Percentiles rank a stretch among this genome's conserved stretches.
These are phyloP conservation scores for Copsychus sechellarum DNA, from an alignment of 2,113 vertebrate genomes.

Conservation along the genomic window DNA sequence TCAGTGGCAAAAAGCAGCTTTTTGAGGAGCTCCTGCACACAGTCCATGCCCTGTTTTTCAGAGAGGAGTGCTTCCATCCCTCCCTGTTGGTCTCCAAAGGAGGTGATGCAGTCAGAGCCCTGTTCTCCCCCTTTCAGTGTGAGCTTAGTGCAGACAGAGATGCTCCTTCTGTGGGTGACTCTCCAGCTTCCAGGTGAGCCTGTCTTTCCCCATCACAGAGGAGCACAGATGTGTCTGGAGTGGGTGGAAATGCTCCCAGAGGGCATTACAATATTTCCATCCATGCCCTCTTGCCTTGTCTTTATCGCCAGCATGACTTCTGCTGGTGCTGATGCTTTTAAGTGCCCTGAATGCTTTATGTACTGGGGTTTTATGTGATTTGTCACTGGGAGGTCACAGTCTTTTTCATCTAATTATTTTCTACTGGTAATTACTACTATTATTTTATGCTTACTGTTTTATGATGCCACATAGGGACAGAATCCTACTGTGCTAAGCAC, in stretches of 20 bases:
- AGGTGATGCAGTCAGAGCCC: background rate
- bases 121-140: background rate
- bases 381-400: constrained; percentile 40
- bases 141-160: background rate
- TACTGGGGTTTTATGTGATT: background rate
- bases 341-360: background rate
- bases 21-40: background rate
- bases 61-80: background rate
- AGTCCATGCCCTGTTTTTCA: background rate
- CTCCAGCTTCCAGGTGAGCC: background rate
- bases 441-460: constrained; percentile 38
- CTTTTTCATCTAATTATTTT: constrained; percentile 47
- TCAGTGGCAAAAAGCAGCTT: background rate
- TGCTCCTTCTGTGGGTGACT: background rate
- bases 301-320: background rate
- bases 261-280: background rate
- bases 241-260: background rate
- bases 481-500: background rate
- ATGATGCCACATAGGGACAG: background rate
- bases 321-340: constrained; percentile 13
- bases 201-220: background rate
- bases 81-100: background rate
- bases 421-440: constrained; percentile 45
- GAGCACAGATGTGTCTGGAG: background rate
- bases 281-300: background rate